Conservation (phyloP, 1,140 invertebrate genomes). For the Heterodera carotae region DNA sequence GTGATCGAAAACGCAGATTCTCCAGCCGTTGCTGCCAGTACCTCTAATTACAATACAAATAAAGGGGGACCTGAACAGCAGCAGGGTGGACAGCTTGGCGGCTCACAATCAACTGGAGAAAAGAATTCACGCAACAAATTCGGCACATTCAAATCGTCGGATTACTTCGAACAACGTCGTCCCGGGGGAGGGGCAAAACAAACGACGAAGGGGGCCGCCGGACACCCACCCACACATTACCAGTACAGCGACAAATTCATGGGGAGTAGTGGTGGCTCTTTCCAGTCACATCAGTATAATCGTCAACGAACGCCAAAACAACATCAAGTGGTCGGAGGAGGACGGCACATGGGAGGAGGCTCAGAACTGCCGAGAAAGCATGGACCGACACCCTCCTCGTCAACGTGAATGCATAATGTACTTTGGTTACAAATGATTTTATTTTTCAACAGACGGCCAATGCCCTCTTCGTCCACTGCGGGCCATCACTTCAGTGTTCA, state of each 20-base stretch:
- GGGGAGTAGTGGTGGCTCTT: not conserved
- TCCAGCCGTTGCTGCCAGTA: not conserved
- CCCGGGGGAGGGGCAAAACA: not conserved
- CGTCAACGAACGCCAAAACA: not conserved
- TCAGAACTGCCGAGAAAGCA: not conserved
- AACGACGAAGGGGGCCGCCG: not conserved
- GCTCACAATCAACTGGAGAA: not conserved
- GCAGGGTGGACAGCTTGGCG: not conserved
- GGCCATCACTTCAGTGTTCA: not conserved
- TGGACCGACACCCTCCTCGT: not conserved
- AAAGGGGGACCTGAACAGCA: not conserved
- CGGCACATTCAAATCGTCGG: not conserved
- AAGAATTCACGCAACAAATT: not conserved
- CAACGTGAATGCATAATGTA: not conserved
- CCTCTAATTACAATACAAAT: not conserved
- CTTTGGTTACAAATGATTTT: not conserved
- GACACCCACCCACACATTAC: not conserved
- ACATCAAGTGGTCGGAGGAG: not conserved
- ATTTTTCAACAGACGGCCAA: not conserved
- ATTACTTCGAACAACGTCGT: not conserved
- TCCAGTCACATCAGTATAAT: not conserved
- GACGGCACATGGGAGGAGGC: not conserved
- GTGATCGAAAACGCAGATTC: constrained; percentile 5
- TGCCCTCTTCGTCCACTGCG: not conserved
- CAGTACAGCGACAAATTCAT: not conserved